Evolutionary conservation across 2,113 vertebrate species (phyloP), one percentile per base, ranked within the genome.

Genomic region (Scatophagus argus): DNA sequence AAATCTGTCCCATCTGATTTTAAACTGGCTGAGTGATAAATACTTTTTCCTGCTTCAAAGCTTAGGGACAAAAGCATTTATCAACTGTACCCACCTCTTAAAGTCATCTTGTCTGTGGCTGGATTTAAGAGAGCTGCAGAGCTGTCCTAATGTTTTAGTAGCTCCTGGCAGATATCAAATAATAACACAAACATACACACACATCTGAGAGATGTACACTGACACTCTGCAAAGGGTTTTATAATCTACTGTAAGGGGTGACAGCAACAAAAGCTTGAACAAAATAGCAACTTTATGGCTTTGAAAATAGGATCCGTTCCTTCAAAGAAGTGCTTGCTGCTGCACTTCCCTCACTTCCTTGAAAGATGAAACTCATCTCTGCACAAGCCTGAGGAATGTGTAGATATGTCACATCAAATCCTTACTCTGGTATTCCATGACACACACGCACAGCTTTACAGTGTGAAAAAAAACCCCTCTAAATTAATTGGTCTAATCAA

Each of bases 401-500:
- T 10, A 41, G 67, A 72, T 74, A 55, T 55, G 43, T n/a, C 54
- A 27, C 70, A 56, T 83, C 56, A 79, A 55, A 78, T 58, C 51
- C 31, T 27, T 32, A 60, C 5, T 74, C 65, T 69, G 61, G 61
- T 84, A 27, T 16, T 38, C 34, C 21, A 68, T 49, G 66, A n/a
- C 27, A 71, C 44, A 36, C 39, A 71, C 44, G 32, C 39, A 78
- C 55, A 66, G 23, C 46, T 60, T 63, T 27, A 79, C 66, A 60
- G 38, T 56, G n/a, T 62, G 17, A 41, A 14, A 36, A 51, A 68
- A n/a, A n/a, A n/a, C n/a, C n/a, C n/a, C n/a, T n/a, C 67, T 76
- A 60, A 49, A 70, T 82, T 68, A 82, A 74, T 58, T 47, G n/a
- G 17, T 54, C 63, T 19, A 16, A 84, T 88, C 86, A 79, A 51